phyloP scores from a whole-genome alignment of 2,113 vertebrate genomes.

The Zapornia atra region DNA sequence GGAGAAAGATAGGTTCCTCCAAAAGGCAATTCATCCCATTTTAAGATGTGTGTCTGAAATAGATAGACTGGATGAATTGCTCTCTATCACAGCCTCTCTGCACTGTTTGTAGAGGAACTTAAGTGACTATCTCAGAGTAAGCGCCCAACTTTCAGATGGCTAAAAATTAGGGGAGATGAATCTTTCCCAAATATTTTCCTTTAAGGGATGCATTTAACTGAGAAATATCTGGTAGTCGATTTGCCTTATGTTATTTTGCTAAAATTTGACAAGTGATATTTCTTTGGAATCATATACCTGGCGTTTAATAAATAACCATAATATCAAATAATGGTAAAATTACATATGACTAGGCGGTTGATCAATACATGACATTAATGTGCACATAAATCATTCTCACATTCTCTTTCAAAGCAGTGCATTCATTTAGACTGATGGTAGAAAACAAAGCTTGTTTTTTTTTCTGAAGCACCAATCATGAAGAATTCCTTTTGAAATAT shows the following conservation, averaged over 20 bases:
- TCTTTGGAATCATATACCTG: not conserved
- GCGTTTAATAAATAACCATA: not conserved
- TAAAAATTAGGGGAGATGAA: not conserved
- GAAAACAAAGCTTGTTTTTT: not conserved
- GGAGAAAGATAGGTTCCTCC: slow-evolving; percentile 11
- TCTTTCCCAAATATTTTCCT: not conserved
- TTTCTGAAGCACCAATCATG: not conserved
- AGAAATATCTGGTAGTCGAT: not conserved
- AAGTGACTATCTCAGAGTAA: not conserved
- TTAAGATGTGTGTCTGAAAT: not conserved
- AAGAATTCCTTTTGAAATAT: not conserved
- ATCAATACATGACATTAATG: not conserved
- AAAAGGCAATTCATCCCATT: slow-evolving; percentile 8
- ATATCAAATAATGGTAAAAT: not conserved
- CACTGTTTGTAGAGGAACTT: not conserved
- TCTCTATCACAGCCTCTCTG: not conserved
- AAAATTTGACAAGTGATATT: not conserved
- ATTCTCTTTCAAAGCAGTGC: not conserved
- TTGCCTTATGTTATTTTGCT: not conserved
- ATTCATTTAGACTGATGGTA: not conserved
- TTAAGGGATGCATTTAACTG: not conserved
- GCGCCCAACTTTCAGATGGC: not conserved
- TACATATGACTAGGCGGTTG: not conserved
- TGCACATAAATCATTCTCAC: not conserved
- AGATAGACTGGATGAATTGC: not conserved